phyloP scores from a whole-genome alignment of 2,888 invertebrate species.

The Omphaloscelis lunosa region DNA sequence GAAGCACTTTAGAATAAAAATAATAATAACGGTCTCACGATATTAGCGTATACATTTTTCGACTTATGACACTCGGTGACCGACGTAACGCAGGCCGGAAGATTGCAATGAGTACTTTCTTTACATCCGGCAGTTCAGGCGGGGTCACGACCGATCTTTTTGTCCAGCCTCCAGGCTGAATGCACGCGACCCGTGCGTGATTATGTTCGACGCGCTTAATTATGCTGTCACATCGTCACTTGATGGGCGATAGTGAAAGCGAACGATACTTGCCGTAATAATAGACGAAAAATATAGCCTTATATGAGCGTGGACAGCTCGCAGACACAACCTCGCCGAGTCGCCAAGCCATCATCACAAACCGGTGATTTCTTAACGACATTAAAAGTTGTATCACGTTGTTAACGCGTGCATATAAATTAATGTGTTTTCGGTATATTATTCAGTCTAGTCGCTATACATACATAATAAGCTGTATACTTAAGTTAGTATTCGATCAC shows the following conservation, averaged over 20 bases:
- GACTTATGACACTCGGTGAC: constrained; percentile 57
- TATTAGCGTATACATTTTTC: constrained; percentile 27
- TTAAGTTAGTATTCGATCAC: constrained; percentile 61
- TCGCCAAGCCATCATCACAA: constrained; percentile 64
- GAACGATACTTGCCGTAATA: constrained; percentile 81
- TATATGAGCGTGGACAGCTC: constrained; percentile 39
- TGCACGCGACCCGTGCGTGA: constrained; percentile 85
- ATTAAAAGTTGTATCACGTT: constrained; percentile 68
- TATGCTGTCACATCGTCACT: constrained; percentile 89
- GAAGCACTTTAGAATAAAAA: constrained; percentile 18
- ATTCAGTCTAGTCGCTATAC: constrained; percentile 64
- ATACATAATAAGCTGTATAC: constrained; percentile 66
- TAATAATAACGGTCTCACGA: constrained; percentile 14
- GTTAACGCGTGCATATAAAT: constrained; percentile 70
- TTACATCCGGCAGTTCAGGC: constrained; percentile 87
- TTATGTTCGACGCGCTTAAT: constrained; percentile 89
- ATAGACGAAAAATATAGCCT: constrained; percentile 75
- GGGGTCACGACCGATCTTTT: constrained; percentile 88
- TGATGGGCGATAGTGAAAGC: constrained; percentile 89
- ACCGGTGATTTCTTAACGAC: constrained; percentile 66
- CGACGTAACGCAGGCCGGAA: constrained; percentile 63
- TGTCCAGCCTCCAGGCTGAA: constrained; percentile 78
- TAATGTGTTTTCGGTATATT: constrained; percentile 67
- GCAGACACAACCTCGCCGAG: constrained; percentile 55
- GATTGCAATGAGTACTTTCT: constrained; percentile 85